These are phyloP conservation scores for Psylliodes chrysocephalus DNA, from an alignment of 2,888 invertebrate species.

Conservation along the genomic window DNA sequence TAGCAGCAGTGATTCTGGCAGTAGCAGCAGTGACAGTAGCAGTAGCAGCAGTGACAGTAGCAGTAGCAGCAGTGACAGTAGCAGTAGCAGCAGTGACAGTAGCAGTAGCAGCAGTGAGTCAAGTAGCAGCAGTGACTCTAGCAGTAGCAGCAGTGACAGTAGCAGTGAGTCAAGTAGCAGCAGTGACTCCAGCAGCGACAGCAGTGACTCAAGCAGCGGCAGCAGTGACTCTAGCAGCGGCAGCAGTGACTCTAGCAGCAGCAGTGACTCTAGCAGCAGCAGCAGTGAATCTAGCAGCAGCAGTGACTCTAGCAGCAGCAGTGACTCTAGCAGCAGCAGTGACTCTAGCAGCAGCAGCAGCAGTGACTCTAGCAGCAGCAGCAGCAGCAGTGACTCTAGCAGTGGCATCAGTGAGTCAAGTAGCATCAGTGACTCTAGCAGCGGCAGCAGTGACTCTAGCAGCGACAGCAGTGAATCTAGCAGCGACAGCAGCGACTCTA, in stretches of 20 bases:
- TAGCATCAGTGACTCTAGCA: not conserved
- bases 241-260: not conserved
- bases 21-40: not conserved
- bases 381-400: not conserved
- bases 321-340: not conserved
- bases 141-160: conserved; percentile 18
- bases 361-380: not conserved
- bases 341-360: not conserved
- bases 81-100: not conserved
- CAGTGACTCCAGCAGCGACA: not conserved
- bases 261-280: conserved; percentile 5
- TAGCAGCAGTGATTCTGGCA: not conserved
- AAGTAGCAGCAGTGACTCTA: not conserved
- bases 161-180: conserved; percentile 52
- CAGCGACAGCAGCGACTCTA: not conserved
- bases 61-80: not conserved
- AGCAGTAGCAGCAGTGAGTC: not conserved
- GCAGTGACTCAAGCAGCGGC: not conserved
- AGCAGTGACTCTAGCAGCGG: not conserved
- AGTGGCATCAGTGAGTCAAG: not conserved
- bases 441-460: not conserved
- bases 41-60: too few relatives aligned
- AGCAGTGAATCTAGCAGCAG: not conserved
- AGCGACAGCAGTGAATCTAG: not conserved
- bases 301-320: not conserved